These are phyloP conservation scores for Colletes collaris DNA, from an alignment of 2,888 invertebrate species.

Conservation along the genomic window DNA sequence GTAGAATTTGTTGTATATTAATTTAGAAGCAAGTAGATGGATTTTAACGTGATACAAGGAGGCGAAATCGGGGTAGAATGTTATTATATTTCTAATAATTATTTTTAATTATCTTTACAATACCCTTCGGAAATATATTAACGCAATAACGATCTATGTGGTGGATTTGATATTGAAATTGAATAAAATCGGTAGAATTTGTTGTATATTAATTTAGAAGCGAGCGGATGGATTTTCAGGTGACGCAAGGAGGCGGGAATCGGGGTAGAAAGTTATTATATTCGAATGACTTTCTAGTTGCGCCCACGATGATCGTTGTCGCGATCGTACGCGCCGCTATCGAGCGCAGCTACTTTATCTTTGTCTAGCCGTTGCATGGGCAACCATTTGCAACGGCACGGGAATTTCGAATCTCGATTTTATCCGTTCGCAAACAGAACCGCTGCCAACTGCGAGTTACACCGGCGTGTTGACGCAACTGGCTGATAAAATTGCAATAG, in stretches of 20 bases:
- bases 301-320: constrained; percentile 58
- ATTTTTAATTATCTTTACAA: too few relatives aligned
- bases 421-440: constrained; percentile 23
- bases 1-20: too few relatives aligned
- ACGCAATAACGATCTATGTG: too few relatives aligned
- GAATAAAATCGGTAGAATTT: too few relatives aligned
- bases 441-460: constrained; percentile 22
- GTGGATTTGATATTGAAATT: too few relatives aligned
- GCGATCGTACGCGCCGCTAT: constrained; percentile 35
- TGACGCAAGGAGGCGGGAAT: constrained; percentile 33
- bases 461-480: constrained; percentile 7
- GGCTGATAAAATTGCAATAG: neutral
- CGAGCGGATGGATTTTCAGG: constrained; percentile 13
- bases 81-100: too few relatives aligned
- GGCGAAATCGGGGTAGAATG: too few relatives aligned
- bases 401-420: constrained; percentile 25
- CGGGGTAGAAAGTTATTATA: constrained; percentile 48
- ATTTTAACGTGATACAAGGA: too few relatives aligned
- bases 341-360: constrained; percentile 36
- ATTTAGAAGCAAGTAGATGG: too few relatives aligned
- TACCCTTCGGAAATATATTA: too few relatives aligned
- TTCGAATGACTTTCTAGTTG: constrained; percentile 57
- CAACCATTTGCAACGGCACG: constrained; percentile 14
- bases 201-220: too few relatives aligned
- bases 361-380: neutral